Base-by-base conservation (phyloP, 2,888 invertebrate genomes). In the Melangyna quadrimaculata region DNA sequence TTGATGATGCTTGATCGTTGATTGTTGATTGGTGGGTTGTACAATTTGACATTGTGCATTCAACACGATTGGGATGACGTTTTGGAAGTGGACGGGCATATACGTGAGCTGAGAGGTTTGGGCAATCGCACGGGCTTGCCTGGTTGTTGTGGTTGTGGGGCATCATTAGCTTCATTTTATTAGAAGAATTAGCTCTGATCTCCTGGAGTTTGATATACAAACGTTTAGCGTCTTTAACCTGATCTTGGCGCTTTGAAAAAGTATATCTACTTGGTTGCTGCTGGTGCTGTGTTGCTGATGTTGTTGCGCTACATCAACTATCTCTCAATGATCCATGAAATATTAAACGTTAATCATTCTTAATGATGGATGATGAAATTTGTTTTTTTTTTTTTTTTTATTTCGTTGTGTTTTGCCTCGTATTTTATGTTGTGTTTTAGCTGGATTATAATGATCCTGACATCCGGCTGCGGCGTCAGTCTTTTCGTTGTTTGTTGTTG, bases 301-400 rank as follows among this genome's bases (percentile, higher is more conserved):
- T 4, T 53, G 75, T 29, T 73, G 73, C 37, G 83, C 63, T 59
- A 61, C 61, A 63, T 40, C 27, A 40, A 59, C 53, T 67, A 80
- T 61, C 67, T 67, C 67, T 77, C 72, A 48, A 55, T 80, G 77
- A 81, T 86, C 81, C 86, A 86, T 86, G 86, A 70, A 77, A 81
- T 86, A 81, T 86, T 86, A 73, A 86, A 86, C 86, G 86, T 86
- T 86, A 86, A 86, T 86, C 86, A 86, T 81, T 86, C 86, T 81
- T 78, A 86, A 81, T 86, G 86, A 86, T 86, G 86, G 86, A 86
- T 86, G 86, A 86, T 86, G 86, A 86, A 86, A 86, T 86, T 77
- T 32, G 72, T 80, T 67, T 71, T 77, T 77, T 53, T 69, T 51
- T 40, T 22, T 48, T 65, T 14, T 70, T 22, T 14, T n/a, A n/a